Evolutionary conservation across 2,888 invertebrate species (phyloP).

Genomic region (Clistopyga incitator): DNA sequence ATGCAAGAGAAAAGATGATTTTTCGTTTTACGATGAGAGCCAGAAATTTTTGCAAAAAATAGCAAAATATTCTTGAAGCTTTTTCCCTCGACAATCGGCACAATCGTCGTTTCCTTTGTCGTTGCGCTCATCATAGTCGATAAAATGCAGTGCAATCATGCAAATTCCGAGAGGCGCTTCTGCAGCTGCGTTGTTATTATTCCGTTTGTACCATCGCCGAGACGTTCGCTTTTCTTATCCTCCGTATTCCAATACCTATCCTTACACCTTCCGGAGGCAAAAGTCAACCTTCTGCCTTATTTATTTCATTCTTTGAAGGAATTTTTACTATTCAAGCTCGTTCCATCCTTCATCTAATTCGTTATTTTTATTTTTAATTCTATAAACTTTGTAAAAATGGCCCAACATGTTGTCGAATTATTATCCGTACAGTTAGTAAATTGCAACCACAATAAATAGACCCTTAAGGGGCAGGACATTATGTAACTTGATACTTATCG

Average conservation of each 20-base stretch:
- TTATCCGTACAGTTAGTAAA: not conserved
- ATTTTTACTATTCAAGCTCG: too few relatives aligned
- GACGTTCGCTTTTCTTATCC: conserved; percentile 3
- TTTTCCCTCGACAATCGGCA: not conserved
- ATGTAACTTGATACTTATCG: not conserved
- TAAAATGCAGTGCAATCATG: conserved; percentile 16
- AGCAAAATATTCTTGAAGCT: not conserved
- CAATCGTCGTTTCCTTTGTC: not conserved
- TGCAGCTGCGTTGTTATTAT: conserved; percentile 4
- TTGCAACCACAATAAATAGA: not conserved
- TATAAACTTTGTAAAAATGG: not conserved
- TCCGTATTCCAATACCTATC: not conserved
- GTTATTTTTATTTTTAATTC: not conserved
- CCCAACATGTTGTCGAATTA: not conserved
- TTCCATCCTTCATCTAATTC: not conserved
- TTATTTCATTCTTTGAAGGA: not conserved
- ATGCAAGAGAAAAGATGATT: not conserved
- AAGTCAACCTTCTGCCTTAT: not conserved
- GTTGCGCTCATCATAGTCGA: not conserved
- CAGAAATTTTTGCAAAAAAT: not conserved
- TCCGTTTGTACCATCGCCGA: conserved; percentile 17
- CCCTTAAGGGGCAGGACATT: not conserved
- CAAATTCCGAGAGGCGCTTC: conserved; percentile 12
- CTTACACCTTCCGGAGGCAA: not conserved
- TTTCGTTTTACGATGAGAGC: not conserved